Percentiles rank a stretch among this genome's conserved stretches.
These are phyloP conservation scores for Nematolebias whitei DNA, from an alignment of 2,113 vertebrate genomes.

Conservation along the genomic window DNA sequence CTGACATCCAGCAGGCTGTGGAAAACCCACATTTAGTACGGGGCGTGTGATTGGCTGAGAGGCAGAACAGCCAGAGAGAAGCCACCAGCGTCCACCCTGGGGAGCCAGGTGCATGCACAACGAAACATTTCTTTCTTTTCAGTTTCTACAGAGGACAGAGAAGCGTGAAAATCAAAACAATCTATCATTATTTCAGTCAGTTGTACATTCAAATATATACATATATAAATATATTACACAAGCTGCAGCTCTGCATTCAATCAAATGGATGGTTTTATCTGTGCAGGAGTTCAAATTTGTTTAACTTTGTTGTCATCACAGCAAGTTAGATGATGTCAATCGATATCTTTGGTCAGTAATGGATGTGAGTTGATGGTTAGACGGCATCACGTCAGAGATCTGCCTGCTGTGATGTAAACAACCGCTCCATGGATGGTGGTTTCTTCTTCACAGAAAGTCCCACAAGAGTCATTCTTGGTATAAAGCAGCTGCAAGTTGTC, in stretches of 20 bases:
- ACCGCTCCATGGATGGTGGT: neutral
- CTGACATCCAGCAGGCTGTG: conserved; percentile 46
- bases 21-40: conserved; percentile 42
- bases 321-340: too few relatives aligned
- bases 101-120: conserved; percentile 64
- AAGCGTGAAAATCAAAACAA: conserved; percentile 18
- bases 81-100: conserved; percentile 28
- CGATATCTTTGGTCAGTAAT: too few relatives aligned
- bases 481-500: conserved; percentile 29
- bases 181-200: conserved; percentile 31
- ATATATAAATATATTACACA: conserved; percentile 45
- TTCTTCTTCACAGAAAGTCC: conserved; percentile 31
- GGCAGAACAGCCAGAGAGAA: conserved; percentile 31
- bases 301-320: too few relatives aligned
- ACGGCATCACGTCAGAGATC: neutral
- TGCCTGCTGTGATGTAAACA: neutral
- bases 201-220: conserved; percentile 39
- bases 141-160: conserved; percentile 23
- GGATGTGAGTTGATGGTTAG: neutral
- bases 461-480: conserved; percentile 8
- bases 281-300: too few relatives aligned
- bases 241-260: conserved; percentile 13
- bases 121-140: conserved; percentile 44
- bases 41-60: conserved; percentile 46
- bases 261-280: neutral